Base-by-base conservation (phyloP, 2,113 vertebrate species). In the Redunca redunca region DNA sequence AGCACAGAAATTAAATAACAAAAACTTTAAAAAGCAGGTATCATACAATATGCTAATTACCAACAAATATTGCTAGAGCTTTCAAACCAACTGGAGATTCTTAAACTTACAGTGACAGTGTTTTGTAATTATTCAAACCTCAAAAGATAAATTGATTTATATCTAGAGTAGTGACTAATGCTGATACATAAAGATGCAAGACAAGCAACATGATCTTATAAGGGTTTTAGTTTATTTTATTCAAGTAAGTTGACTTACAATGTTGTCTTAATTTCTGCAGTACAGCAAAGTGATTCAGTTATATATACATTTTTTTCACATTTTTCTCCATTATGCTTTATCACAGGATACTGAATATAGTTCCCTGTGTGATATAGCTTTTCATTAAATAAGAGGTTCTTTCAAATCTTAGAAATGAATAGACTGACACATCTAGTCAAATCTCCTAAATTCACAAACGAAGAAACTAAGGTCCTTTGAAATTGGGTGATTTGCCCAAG, bases 391-490 rank as follows among this genome's bases (percentile, higher is more conserved):
- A 71, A 50, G 23, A 43, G 3, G 15, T 40, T 85, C 81, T 96
- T 93, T 85, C 57, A 87, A 93, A 93, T 94, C 60, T 97, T 86
- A 90, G 46, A 95, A 95, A 77, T 92, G 50, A 95, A 96, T 8
- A 64, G 50, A 88, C 36, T 90, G 58, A 95, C 40, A 90, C 2
- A 95, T 52, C 48, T 93, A 77, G 77, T 91, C 28, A 93, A 85
- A 78, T 91, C 13, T 90, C 77, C 78, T 89, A 92, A 90, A 97
- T 96, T 96, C 93, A 95, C 80, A 92, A 95, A 87, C 43, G 46
- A 96, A 91, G 60, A 97, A 83, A 96, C n/a, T 13, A 95, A 95
- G 25, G n/a, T 96, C 50, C 33, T 95, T 81, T 97, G 85, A 92
- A 94, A 67, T 88, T 96, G 36, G 23, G 64, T 81, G 25, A 94